These are phyloP conservation scores for Oscheius sp. DNA, from an alignment of 2,888 invertebrate genomes.

Conservation along the genomic window DNA sequence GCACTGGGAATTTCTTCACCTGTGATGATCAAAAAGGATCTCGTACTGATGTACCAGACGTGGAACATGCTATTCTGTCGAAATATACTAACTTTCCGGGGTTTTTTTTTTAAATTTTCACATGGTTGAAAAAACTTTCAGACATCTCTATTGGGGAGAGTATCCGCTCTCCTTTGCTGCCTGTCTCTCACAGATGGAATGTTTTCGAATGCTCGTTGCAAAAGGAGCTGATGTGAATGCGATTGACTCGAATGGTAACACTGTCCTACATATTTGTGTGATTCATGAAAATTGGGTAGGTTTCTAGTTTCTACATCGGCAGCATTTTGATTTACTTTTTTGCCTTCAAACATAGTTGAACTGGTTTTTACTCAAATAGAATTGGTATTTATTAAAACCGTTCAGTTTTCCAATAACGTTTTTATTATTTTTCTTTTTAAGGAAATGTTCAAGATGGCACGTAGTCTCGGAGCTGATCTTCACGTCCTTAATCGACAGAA, in stretches of 20 bases:
- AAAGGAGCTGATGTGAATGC: constrained; percentile 92
- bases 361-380: too few species aligned
- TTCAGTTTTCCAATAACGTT: too few species aligned
- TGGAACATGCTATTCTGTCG: constrained; percentile 87
- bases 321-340: too few species aligned
- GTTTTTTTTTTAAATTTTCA: too few species aligned
- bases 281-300: constrained; percentile 85
- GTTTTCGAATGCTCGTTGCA: constrained; percentile 89
- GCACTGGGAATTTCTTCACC: constrained; percentile 91
- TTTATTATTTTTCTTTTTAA: constrained; percentile 19
- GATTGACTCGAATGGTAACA: constrained; percentile 96
- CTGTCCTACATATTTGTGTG: constrained; percentile 92
- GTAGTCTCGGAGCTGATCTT: constrained; percentile 88
- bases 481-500: constrained; percentile 85
- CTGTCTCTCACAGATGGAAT: constrained; percentile 94
- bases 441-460: constrained; percentile 89
- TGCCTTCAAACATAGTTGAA: too few species aligned
- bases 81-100: constrained; percentile 86
- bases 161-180: constrained; percentile 95
- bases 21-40: constrained; percentile 92
- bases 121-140: constrained; percentile 72
- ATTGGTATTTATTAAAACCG: too few species aligned
- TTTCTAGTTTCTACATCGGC: too few species aligned
- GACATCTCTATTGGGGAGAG: constrained; percentile 98
- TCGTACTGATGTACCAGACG: constrained; percentile 80